Base-by-base conservation (phyloP, 2,113 vertebrate genomes). In the Ptychochromis oligacanthus region DNA sequence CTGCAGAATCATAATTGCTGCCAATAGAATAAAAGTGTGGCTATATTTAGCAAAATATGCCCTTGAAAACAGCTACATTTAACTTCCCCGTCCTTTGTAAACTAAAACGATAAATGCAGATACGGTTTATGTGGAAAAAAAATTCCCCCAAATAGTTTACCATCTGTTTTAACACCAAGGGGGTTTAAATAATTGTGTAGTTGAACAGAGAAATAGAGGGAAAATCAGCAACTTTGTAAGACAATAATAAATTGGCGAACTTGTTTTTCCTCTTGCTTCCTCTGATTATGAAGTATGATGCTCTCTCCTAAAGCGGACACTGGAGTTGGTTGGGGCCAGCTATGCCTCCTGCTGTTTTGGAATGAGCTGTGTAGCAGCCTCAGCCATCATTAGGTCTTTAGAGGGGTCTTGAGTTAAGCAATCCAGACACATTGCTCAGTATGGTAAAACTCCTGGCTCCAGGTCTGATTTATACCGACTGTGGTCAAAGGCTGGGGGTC, bases 391-490 rank as follows among this genome's bases (percentile, higher is more conserved):
- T 75, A 40, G 43, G 55, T 90, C 72, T 75, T 84, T 20, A 24
- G 81, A 84, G 72, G 70, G 84, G 57, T 89, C 80, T 80, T 62
- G 61, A 88, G 87, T 91, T 81, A 89, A 93, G 76, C 83, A 89
- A 72, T 59, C 49, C 81, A 88, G 86, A 85, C 77, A 24, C 79
- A 89, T 87, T 87, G 81, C 85, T 85, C 58, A 61, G 70, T 67
- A 36, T 1, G 72, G 59, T 84, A 87, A 83, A 87, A 84, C 77
- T 87, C n/a, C 10, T 72, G 76, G 81, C 87, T 89, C 80, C 75
- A 57, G 54, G 62, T 9, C 81, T 88, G 89, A 94, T 94, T 94
- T 81, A 93, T 88, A 75, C 79, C 1, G 7, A 81, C 83, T 85
- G 77, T 75, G 77, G 79, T 87, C 76, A 87, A n/a, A 85, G 87